These are phyloP conservation scores for Entomobrya proxima DNA, from an alignment of 2,888 invertebrate genomes.

Conservation along the genomic window DNA sequence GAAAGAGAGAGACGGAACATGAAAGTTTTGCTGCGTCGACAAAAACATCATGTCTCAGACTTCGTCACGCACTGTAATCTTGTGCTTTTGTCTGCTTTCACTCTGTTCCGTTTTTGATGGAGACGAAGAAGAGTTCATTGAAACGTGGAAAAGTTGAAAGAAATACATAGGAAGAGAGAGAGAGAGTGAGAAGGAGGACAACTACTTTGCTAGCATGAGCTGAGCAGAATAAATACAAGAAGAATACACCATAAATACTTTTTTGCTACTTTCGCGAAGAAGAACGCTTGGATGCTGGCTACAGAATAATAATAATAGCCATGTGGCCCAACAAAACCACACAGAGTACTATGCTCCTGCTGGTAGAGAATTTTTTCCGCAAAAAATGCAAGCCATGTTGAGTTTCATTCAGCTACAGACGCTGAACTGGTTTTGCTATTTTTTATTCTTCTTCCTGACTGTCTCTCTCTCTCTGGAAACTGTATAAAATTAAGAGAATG, in stretches of 20 bases:
- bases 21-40: constrained; percentile 66
- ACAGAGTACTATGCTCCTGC: neutral
- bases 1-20: constrained; percentile 30
- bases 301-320: no score
- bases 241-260: no score
- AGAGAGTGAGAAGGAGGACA: neutral
- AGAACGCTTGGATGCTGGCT: no score
- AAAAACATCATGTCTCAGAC: constrained; percentile 67
- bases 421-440: constrained; percentile 10
- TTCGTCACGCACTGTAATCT: constrained; percentile 69
- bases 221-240: constrained; percentile 28
- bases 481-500: constrained; percentile 38
- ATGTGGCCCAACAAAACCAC: no score
- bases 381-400: neutral
- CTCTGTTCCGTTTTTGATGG: constrained; percentile 56
- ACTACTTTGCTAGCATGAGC: neutral
- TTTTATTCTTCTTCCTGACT: no score
- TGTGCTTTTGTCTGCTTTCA: constrained; percentile 64
- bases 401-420: neutral
- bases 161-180: constrained; percentile 11
- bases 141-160: constrained; percentile 51
- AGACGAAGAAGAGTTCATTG: constrained; percentile 55
- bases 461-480: constrained; percentile 3
- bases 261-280: no score
- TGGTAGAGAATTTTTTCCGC: neutral